Conservation (phyloP, 2,888 invertebrate genomes). For the Leuctra nigra region DNA sequence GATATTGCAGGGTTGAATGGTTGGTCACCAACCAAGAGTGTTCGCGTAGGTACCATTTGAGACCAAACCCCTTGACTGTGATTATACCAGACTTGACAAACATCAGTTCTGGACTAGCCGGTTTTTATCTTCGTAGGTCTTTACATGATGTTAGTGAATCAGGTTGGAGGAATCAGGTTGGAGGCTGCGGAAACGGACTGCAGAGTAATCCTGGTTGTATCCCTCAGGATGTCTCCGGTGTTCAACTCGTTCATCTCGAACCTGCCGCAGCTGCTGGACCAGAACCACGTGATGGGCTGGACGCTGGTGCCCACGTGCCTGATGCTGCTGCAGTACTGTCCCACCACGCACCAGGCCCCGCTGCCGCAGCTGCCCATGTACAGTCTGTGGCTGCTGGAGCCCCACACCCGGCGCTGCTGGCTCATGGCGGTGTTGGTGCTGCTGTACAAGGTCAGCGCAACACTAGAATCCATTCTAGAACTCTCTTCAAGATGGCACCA, state of each 20-base stretch:
- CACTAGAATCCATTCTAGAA: not conserved
- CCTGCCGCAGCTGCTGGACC: constrained; percentile 89
- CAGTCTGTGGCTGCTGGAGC: constrained; percentile 82
- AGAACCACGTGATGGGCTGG: constrained; percentile 91
- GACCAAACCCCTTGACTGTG: too few relatives aligned
- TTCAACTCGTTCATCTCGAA: constrained; percentile 95
- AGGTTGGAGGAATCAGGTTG: too few relatives aligned
- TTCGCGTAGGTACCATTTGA: too few relatives aligned
- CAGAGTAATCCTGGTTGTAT: too few relatives aligned
- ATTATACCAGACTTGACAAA: too few relatives aligned
- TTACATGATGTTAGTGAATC: too few relatives aligned
- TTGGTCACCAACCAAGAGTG: too few relatives aligned
- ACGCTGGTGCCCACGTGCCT: constrained; percentile 80
- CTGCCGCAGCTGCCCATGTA: constrained; percentile 64
- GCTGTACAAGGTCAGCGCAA: constrained; percentile 75
- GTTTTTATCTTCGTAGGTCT: too few relatives aligned
- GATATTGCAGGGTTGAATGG: too few relatives aligned
- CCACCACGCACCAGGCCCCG: constrained; percentile 57
- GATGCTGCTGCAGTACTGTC: constrained; percentile 71
- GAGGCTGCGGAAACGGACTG: too few relatives aligned
- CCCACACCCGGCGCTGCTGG: constrained; percentile 86
- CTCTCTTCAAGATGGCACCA: not conserved
- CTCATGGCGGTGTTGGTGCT: constrained; percentile 87
- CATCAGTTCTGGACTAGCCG: too few relatives aligned
- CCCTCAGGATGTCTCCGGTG: constrained; percentile 86